Conservation (phyloP, 2,113 vertebrate genomes). For the Cyprichromis sp. region DNA sequence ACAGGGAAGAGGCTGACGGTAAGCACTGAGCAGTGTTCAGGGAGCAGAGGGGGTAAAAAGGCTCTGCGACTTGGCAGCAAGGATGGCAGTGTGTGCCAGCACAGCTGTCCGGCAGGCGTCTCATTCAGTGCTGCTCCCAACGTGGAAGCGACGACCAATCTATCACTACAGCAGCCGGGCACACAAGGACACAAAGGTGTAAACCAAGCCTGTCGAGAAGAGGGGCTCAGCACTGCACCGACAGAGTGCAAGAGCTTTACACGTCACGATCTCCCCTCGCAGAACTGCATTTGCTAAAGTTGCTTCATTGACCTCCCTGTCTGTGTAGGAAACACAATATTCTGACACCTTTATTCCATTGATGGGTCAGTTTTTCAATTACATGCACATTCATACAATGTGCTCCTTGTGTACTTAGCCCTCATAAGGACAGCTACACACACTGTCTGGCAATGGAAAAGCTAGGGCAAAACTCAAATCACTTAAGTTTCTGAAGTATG, state of each 20-base stretch:
- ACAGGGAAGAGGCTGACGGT: slow-evolving; percentile 39
- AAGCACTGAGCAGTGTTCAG: slow-evolving; percentile 50
- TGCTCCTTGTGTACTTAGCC: background rate
- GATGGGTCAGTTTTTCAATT: background rate
- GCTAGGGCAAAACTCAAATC: slow-evolving; percentile 20
- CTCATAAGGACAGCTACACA: background rate
- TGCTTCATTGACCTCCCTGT: slow-evolving; percentile 16
- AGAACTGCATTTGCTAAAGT: background rate
- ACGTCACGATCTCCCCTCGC: slow-evolving; percentile 8
- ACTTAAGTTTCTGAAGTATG: slow-evolving; percentile 55
- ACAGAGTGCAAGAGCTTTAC: slow-evolving; percentile 29
- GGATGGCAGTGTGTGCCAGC: slow-evolving; percentile 44
- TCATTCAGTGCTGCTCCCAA: slow-evolving; percentile 44
- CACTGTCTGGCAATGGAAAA: slow-evolving; percentile 2
- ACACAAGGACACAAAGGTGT: slow-evolving; percentile 59
- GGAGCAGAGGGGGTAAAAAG: slow-evolving; percentile 44
- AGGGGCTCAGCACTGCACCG: background rate
- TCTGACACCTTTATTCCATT: background rate
- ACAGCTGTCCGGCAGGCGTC: slow-evolving; percentile 66
- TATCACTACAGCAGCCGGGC: slow-evolving; percentile 48
- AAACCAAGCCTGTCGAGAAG: slow-evolving; percentile 16
- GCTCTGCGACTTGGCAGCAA: slow-evolving; percentile 56
- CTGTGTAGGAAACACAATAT: background rate
- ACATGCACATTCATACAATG: background rate
- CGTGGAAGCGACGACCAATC: slow-evolving; percentile 26